Conservation (phyloP, 2,113 vertebrate species). For the Elachura formosa region DNA sequence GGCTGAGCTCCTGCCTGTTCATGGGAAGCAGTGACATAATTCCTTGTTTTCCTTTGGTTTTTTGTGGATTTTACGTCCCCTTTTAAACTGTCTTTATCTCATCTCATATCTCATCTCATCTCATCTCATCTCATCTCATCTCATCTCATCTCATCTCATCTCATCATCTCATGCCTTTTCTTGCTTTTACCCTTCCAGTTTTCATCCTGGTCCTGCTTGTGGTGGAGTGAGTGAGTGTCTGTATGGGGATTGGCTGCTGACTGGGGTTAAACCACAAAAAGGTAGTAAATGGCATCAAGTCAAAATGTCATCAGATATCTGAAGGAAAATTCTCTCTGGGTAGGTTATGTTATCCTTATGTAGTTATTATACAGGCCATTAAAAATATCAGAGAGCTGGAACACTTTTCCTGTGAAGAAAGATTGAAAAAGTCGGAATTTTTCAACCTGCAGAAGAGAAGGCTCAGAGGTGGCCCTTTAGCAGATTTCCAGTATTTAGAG, state of each 20-base stretch:
- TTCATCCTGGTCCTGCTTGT: background rate
- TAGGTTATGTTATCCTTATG: background rate
- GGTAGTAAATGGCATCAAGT: background rate
- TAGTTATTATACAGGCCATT: too few species aligned
- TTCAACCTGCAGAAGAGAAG: background rate
- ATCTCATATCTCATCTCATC: too few species aligned
- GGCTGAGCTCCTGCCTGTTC: background rate
- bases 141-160: too few species aligned
- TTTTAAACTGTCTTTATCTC: background rate
- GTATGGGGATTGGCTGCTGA: background rate
- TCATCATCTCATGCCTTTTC: background rate
- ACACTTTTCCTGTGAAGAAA: background rate
- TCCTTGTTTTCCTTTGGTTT: background rate
- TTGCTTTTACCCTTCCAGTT: background rate
- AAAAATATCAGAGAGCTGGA: background rate
- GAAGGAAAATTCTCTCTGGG: background rate
- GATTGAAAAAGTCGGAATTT: background rate
- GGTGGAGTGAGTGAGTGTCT: background rate
- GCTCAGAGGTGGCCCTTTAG: background rate
- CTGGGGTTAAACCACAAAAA: background rate
- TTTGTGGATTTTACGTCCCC: background rate
- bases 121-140: too few species aligned
- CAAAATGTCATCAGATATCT: background rate
- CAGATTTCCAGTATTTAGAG: background rate
- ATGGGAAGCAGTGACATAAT: background rate